These are phyloP conservation scores for Heloderma charlesbogerti DNA, from an alignment of 2,113 vertebrate species.

Conservation along the genomic window DNA sequence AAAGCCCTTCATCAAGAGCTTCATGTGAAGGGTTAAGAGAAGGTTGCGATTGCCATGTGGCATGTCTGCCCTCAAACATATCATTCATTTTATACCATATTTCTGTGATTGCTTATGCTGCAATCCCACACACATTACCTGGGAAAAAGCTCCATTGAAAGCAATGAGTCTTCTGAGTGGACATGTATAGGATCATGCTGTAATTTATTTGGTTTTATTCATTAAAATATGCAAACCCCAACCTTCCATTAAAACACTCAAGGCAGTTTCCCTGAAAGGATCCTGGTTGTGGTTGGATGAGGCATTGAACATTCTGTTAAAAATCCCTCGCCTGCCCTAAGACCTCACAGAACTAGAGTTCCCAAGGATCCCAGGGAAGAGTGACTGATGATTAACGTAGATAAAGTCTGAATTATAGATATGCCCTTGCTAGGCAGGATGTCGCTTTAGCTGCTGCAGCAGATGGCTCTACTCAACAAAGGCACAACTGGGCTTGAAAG, in stretches of 20 bases:
- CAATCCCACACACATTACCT: no score
- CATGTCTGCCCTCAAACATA: neutral
- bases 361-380: neutral
- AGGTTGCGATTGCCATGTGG: neutral
- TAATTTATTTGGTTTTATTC: no score
- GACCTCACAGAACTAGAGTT: neutral
- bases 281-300: neutral
- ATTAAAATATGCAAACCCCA: neutral
- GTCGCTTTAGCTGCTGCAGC: no score
- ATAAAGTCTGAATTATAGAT: neutral
- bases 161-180: no score
- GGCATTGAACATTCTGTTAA: neutral
- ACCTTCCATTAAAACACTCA: neutral
- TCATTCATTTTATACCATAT: neutral
- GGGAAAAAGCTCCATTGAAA: no score
- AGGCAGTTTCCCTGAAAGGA: neutral
- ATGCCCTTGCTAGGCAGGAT: neutral
- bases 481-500: neutral
- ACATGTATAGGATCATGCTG: no score
- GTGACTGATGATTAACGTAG: neutral
- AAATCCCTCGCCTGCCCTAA: neutral
- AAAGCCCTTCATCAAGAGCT: neutral
- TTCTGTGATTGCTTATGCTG: neutral
- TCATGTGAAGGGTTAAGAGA: neutral
- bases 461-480: neutral